Conservation (phyloP, 1,140 invertebrate genomes). For the Drepana arcuata region DNA sequence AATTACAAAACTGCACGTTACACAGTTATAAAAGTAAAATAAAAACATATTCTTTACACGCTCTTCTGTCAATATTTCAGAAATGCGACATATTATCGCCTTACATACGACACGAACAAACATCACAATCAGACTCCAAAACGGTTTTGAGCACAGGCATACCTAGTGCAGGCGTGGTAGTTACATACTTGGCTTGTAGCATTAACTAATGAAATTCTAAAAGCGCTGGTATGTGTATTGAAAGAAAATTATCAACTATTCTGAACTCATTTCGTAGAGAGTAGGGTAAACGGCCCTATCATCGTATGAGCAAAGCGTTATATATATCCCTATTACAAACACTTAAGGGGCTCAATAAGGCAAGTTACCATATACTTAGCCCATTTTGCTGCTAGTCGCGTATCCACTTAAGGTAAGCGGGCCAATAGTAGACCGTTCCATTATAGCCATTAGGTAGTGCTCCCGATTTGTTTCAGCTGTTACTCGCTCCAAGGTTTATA, state of each 20-base stretch:
- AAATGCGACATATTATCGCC: too few relatives aligned
- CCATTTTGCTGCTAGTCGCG: constrained; percentile 19
- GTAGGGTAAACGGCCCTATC: constrained; percentile 5
- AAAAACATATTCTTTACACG: too few relatives aligned
- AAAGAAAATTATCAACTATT: neutral
- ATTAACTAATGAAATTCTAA: neutral
- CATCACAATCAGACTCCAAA: neutral
- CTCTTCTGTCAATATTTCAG: too few relatives aligned
- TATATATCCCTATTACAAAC: constrained; percentile 8
- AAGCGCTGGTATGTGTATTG: neutral
- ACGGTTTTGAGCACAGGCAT: neutral
- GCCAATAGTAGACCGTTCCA: constrained; percentile 17
- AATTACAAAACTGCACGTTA: too few relatives aligned
- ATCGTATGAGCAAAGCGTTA: constrained; percentile 1
- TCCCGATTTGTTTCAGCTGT: constrained; percentile 35
- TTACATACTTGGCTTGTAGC: neutral
- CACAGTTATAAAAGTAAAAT: too few relatives aligned
- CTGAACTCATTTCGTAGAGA: constrained; percentile 2
- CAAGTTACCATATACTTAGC: constrained; percentile 3
- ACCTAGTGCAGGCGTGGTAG: neutral
- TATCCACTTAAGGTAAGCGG: constrained; percentile 22
- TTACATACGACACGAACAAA: neutral
- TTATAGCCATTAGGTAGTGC: constrained; percentile 22
- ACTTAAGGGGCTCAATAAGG: constrained; percentile 9
- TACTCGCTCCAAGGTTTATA: constrained; percentile 25